Evolutionary conservation across 1,140 invertebrate genomes (phyloP).

Genomic region (Drosophila nasuta): DNA sequence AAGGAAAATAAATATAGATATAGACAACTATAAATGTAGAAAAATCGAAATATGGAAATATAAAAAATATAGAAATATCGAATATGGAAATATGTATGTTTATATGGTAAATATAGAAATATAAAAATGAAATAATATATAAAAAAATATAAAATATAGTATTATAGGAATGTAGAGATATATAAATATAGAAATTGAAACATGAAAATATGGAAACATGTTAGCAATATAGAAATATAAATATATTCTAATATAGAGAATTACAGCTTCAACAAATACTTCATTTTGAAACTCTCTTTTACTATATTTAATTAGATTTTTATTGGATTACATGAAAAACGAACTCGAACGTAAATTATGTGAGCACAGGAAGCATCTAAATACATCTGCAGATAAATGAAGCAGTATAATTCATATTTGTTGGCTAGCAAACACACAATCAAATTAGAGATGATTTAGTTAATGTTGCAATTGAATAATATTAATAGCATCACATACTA

Average conservation of each 20-base stretch:
- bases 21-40: too few relatives aligned
- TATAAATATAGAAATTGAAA: too few relatives aligned
- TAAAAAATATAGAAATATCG: not conserved
- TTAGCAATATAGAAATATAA: not conserved
- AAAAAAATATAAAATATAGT: not conserved
- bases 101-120: not conserved
- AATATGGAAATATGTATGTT: not conserved
- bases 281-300: not conserved
- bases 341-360: constrained; percentile 60
- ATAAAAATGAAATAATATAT: not conserved
- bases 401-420: not conserved
- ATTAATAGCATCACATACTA: not conserved
- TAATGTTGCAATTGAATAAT: constrained; percentile 13
- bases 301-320: constrained; percentile 14
- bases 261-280: constrained; percentile 35
- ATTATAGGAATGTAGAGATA: too few relatives aligned
- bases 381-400: not conserved
- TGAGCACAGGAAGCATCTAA: constrained; percentile 24
- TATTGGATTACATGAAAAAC: constrained; percentile 50
- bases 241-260: not conserved
- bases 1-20: too few relatives aligned
- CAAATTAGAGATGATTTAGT: constrained; percentile 16
- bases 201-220: too few relatives aligned
- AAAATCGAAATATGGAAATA: not conserved
- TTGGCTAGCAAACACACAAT: constrained; percentile 5